Evolutionary conservation across 2,888 invertebrate genomes (phyloP).

Genomic region (Agrotis ipsilon): DNA sequence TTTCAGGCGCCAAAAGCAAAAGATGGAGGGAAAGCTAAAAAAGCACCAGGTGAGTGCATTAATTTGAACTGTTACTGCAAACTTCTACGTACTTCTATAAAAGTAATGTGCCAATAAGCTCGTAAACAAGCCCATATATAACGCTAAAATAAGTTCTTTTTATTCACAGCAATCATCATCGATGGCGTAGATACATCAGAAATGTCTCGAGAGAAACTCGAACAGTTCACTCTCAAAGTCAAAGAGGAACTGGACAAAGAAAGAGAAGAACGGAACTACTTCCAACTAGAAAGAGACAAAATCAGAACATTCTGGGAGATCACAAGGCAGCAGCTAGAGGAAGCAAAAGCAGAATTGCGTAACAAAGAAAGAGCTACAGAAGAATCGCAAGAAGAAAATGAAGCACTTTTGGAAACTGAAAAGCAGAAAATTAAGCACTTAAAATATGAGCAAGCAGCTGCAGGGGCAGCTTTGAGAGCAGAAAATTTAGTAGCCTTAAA

Average conservation of each 20-base stretch:
- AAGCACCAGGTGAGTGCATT: conserved; percentile 79
- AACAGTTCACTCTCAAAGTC: conserved; percentile 96
- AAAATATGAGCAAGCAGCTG: conserved; percentile 97
- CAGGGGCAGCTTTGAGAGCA: conserved; percentile 95
- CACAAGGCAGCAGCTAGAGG: conserved; percentile 96
- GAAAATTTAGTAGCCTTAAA: conserved; percentile 96
- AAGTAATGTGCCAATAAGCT: not conserved
- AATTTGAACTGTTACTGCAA: not conserved
- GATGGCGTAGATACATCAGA: conserved; percentile 98
- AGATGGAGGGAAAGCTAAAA: conserved; percentile 75
- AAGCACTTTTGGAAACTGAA: conserved; percentile 96
- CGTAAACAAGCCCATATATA: not conserved
- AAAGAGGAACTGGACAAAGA: conserved; percentile 98
- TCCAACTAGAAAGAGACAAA: conserved; percentile 98
- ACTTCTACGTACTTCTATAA: not conserved
- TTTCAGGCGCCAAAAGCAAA: conserved; percentile 85
- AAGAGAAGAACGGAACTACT: conserved; percentile 98
- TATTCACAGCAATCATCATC: conserved; percentile 92
- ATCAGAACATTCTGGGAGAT: conserved; percentile 99
- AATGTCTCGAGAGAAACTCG: conserved; percentile 98
- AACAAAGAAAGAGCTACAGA: conserved; percentile 95
- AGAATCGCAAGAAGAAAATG: conserved; percentile 96
- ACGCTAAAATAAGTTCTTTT: not conserved
- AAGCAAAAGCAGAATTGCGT: conserved; percentile 94
- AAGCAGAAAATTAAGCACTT: conserved; percentile 98